A percentile compares a stretch with the other conserved stretches of the same genome.
Evolutionary conservation across 1,140 invertebrate genomes (phyloP).

Genomic region (Cydia fagiglandana): DNA sequence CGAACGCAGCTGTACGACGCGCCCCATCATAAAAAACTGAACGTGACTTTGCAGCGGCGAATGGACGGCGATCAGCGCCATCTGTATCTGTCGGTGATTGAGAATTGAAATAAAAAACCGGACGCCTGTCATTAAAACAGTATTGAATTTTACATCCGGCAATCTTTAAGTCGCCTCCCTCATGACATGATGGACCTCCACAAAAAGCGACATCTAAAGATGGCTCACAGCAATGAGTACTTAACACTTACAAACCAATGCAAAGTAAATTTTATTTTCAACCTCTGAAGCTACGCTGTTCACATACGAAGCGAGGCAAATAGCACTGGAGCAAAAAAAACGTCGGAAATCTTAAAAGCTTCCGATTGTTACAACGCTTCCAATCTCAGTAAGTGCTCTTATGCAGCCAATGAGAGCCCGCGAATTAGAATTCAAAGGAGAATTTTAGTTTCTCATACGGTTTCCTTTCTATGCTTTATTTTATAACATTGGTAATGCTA

Average conservation of each 20-base stretch:
- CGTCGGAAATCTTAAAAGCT: conserved; percentile 54
- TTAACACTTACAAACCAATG: too few relatives aligned
- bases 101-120: too few relatives aligned
- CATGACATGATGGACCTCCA: too few relatives aligned
- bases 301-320: conserved; percentile 27
- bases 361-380: conserved; percentile 50
- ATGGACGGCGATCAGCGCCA: too few relatives aligned
- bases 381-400: conserved; percentile 39
- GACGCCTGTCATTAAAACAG: too few relatives aligned
- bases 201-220: too few relatives aligned
- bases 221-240: neutral
- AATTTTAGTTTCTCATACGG: neutral
- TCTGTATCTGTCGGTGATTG: too few relatives aligned
- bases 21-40: too few relatives aligned
- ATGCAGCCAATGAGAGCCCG: neutral
- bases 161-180: too few relatives aligned
- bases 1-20: too few relatives aligned
- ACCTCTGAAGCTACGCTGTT: neutral
- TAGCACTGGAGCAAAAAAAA: conserved; percentile 41
- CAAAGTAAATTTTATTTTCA: neutral
- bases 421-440: neutral
- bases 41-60: too few relatives aligned
- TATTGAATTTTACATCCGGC: too few relatives aligned
- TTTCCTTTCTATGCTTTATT: neutral
- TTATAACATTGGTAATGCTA: neutral